Evolutionary conservation across 1,140 invertebrate genomes (phyloP).

Genomic region (Brachionus asplanchnoidis): DNA sequence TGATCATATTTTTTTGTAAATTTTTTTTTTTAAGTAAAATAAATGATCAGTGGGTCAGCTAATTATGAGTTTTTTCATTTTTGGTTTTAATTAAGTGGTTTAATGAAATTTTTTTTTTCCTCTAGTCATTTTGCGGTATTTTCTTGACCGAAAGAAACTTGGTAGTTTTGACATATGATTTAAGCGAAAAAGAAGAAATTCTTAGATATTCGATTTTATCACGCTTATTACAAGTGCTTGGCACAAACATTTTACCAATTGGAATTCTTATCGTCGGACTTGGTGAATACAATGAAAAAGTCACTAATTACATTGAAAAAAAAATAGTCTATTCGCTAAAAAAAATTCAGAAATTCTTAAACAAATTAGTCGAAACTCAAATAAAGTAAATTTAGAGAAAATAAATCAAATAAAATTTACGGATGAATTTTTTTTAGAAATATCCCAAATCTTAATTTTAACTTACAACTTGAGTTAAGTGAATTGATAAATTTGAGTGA

Average conservation of each 20-base stretch:
- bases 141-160: not conserved
- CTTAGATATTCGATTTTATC: not conserved
- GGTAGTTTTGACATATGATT: not conserved
- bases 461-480: not conserved
- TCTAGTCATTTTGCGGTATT: not conserved
- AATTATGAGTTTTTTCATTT: no score
- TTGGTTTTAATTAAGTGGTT: no score
- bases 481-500: not conserved
- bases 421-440: not conserved
- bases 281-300: not conserved
- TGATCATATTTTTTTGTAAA: no score
- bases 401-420: not conserved
- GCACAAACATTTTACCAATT: not conserved
- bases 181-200: not conserved
- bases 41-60: no score
- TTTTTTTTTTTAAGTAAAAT: no score
- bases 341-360: not conserved
- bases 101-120: not conserved
- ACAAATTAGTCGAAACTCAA: not conserved
- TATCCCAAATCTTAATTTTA: not conserved
- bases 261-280: not conserved
- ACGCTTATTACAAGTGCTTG: not conserved
- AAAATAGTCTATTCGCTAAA: not conserved
- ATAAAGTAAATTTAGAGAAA: not conserved
- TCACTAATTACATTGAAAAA: not conserved